Base-by-base conservation (phyloP, 1,140 invertebrate species). In the Oedothorax gibbosus region DNA sequence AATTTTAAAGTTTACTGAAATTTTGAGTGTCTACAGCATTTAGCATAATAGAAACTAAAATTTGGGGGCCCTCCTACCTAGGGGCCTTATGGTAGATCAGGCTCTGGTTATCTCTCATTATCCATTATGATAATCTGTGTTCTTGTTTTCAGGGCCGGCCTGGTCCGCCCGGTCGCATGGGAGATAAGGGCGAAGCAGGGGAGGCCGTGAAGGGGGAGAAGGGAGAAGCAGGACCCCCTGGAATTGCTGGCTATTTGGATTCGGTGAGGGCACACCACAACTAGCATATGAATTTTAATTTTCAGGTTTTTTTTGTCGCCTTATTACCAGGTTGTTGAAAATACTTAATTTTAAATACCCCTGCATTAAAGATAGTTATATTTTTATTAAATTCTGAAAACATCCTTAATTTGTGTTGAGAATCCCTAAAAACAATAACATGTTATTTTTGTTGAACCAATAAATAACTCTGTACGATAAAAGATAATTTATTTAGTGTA, bases 201-300 rank as follows among this genome's bases (percentile, higher is more conserved):
- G n/a, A 66, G 15, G 8, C 66, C 56, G 73, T 86, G 2, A 86
- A 86, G 79, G 86, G 86, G 15, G 86, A 86, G 8, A 86, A 86
- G 76, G 86, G 86, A 51, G 86, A 86, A 21, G 60, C 20, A 14
- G 86, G 86, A 53, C 66, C 66, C 49, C 86, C 86, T 10, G 86
- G 86, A 50, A 50, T 50, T 11, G 76, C 57, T 54, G 77, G 85
- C 35, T 85, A 85, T 51, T 49, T 80, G 57, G 77, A 80, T 65
- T n/a, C 76, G 60, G 85, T 85, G 66, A 75, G 50, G 53, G n/a
- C n/a, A n/a, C n/a, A n/a, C n/a, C 8, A 18, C 2, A n/a, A 21
- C 20, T 68, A 35, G 35, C 35, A 35, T 5, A 35, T 35, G 35
- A 35, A 35, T 1, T 35, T 35, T 71, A 2, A 71, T 50, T 71